A percentile compares a stretch with the other conserved stretches of the same genome.
Conservation (phyloP, 2,113 vertebrate species). For the Formicarius rufipectus region DNA sequence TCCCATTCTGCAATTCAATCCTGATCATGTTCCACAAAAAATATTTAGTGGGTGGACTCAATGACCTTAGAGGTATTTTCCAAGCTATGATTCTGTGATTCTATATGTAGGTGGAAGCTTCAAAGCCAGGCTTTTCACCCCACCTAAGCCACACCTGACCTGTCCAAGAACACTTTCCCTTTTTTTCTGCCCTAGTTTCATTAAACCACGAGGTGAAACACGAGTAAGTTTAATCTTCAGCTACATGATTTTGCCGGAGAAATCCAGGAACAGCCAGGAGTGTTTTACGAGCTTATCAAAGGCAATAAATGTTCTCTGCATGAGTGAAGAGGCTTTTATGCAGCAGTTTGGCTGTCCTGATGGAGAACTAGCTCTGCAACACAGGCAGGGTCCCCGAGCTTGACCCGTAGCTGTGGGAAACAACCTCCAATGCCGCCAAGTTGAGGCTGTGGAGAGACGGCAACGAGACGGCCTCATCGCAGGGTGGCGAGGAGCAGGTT, state of each 20-base stretch:
- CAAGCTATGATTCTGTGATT: neutral
- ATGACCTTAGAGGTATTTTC: neutral
- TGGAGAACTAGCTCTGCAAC: neutral
- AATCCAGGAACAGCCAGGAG: neutral
- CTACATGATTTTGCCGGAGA: neutral
- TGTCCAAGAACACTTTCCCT: neutral
- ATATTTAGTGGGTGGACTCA: neutral
- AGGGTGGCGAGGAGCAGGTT: neutral
- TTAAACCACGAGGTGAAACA: neutral
- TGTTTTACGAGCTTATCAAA: neutral
- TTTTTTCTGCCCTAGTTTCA: neutral
- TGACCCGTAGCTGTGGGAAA: neutral
- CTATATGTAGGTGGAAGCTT: neutral
- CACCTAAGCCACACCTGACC: neutral
- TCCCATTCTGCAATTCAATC: neutral
- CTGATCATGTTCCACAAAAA: neutral
- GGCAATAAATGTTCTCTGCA: neutral
- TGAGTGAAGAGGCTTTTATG: neutral
- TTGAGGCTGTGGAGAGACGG: neutral
- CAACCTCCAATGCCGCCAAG: neutral
- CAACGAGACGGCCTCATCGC: rapidly evolving
- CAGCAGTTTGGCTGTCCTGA: neutral
- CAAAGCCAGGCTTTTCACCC: neutral
- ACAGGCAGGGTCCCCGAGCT: neutral
- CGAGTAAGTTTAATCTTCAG: rapidly evolving